Evolutionary conservation across 2,113 vertebrate species (phyloP), one percentile per base, ranked within the genome.

Genomic region (Ochotona curzoniae): DNA sequence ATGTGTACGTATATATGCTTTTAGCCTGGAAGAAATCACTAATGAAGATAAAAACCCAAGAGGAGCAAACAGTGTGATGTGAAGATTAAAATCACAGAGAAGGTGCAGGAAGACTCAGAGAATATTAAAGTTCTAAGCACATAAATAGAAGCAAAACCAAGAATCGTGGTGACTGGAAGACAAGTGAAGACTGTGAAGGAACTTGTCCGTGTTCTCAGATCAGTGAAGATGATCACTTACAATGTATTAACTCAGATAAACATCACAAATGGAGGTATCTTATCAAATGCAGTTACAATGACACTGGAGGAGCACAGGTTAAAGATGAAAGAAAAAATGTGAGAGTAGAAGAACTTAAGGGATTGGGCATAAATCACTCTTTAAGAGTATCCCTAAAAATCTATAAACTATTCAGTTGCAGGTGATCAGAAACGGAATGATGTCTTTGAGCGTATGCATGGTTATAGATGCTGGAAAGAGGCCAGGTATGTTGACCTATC

Each of bases 61-160:
- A 87, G 60, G 28, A 83, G 5, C 1, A 26, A 64, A 7, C 63
- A n/a, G 7, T n/a, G 17, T 71, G 47, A 32, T 0, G 4, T 8
- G 25, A 1, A 2, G 12, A 7, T 1, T 35, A 15, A 8, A 61
- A 61, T 85, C 20, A 21, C 12, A 8, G n/a, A 32, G 17, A 54
- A 73, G 21, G 0, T 1, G 23, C 18, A 13, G 17, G 4, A 4
- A 60, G 8, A 8, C 20, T 0, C 3, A n/a, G 0, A 3, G 11
- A 4, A 73, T 14, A 6, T 23, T 7, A 51, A 20, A 44, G 11
- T 10, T 11, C n/a, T 54, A 21, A 21, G 14, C 38, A 47, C 26
- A 4, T 21, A 54, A 49, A 11, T 5, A 0, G 23, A 54, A 32
- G 20, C 4, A 12, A 64, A 83, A n/a, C 5, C 18, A 49, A 80